Evolutionary conservation across 2,888 invertebrate species (phyloP).

Genomic region (Ctenicera cuprea): DNA sequence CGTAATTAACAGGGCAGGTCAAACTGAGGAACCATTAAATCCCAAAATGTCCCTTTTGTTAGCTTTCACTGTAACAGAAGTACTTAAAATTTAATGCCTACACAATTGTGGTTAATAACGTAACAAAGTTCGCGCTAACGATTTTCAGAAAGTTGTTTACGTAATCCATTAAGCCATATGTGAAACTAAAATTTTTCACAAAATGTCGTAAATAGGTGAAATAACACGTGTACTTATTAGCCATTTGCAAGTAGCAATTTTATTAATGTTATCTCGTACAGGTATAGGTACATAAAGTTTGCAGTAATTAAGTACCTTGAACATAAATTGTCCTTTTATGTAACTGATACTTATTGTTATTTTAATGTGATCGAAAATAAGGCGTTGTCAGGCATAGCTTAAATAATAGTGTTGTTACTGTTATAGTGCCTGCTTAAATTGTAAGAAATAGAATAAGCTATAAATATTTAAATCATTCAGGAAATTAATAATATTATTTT

Average conservation of each 20-base stretch:
- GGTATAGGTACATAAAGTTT: constrained; percentile 13
- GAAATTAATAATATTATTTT: too few species aligned
- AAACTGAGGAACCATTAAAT: constrained; percentile 31
- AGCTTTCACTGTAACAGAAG: constrained; percentile 32
- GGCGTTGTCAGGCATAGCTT: background rate
- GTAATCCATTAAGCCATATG: constrained; percentile 36
- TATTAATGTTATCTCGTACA: constrained; percentile 29
- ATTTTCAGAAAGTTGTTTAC: constrained; percentile 43
- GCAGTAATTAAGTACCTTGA: background rate
- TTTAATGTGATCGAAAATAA: constrained; percentile 5
- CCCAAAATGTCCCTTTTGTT: constrained; percentile 39
- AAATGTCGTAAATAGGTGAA: constrained; percentile 17
- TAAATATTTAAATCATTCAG: too few species aligned
- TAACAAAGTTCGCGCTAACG: constrained; percentile 42
- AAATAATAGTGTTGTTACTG: background rate
- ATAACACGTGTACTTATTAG: constrained; percentile 30
- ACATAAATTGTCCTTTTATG: constrained; percentile 24
- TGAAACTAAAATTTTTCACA: constrained; percentile 23
- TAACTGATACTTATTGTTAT: constrained; percentile 2
- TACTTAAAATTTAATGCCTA: constrained; percentile 43
- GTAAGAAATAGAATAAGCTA: too few species aligned
- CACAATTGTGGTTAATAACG: constrained; percentile 40
- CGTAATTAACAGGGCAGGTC: constrained; percentile 34
- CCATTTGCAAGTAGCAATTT: constrained; percentile 2
- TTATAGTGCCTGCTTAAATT: background rate